Conservation (phyloP, 2,113 vertebrate genomes). For the Varanus salvator region DNA sequence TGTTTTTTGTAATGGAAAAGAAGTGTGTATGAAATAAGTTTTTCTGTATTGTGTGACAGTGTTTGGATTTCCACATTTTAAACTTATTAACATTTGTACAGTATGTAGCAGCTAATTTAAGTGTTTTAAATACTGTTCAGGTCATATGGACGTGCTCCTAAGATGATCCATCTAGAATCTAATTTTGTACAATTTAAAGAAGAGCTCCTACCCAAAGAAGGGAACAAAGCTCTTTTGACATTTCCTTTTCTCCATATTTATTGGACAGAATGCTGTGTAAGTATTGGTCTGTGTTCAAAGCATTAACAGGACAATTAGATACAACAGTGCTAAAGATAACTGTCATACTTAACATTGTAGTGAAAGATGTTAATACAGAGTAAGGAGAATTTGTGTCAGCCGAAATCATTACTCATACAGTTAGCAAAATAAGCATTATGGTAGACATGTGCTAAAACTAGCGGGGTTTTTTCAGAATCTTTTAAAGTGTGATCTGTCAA, state of each 20-base stretch:
- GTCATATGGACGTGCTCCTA: slow-evolving; percentile 95
- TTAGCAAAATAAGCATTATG: not conserved
- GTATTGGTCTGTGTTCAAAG: slow-evolving; percentile 64
- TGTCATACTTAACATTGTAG: not conserved
- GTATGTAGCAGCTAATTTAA: not conserved
- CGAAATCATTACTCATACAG: not conserved
- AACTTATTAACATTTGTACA: not conserved
- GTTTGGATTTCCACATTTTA: not conserved
- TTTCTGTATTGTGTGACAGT: not conserved
- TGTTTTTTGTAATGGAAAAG: not conserved
- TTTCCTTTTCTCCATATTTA: slow-evolving; percentile 99
- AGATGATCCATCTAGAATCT: slow-evolving; percentile 99
- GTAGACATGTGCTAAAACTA: not conserved
- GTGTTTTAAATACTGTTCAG: slow-evolving; percentile 72
- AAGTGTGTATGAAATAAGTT: not conserved
- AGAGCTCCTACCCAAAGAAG: slow-evolving; percentile 95
- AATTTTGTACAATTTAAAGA: slow-evolving; percentile 99
- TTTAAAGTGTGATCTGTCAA: not conserved
- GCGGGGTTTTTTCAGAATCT: not conserved
- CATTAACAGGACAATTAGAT: not conserved
- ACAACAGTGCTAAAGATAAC: not conserved
- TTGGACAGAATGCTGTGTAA: slow-evolving; percentile 99
- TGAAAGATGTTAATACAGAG: not conserved
- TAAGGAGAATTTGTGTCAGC: not conserved
- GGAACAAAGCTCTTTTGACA: slow-evolving; percentile 95